phyloP scores from a whole-genome alignment of 23 tunicate genomes.

The Aplidium turbinatum region DNA sequence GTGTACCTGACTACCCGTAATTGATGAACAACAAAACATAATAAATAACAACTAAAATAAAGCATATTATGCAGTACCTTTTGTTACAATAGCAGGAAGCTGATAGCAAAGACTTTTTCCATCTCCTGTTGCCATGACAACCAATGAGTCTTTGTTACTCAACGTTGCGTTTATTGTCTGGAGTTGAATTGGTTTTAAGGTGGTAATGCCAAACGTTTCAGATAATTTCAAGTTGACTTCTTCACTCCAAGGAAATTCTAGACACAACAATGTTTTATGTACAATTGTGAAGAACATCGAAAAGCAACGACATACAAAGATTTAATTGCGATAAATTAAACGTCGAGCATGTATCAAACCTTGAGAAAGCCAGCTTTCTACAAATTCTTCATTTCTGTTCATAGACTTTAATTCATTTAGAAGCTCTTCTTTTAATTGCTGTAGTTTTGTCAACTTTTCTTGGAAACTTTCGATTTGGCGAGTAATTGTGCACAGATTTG shows the following conservation, averaged over 20 bases:
- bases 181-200: slow-evolving; percentile 65
- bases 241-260: slow-evolving; percentile 75
- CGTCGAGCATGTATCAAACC: too few relatives aligned
- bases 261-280: background rate
- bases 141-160: slow-evolving; percentile 57
- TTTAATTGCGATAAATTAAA: too few relatives aligned
- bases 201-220: slow-evolving; percentile 39
- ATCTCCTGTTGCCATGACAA: slow-evolving; percentile 91
- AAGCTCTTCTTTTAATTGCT: background rate
- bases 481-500: background rate
- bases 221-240: slow-evolving; percentile 16
- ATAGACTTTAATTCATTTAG: too few relatives aligned
- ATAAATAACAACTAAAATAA: background rate
- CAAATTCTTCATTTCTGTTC: too few relatives aligned
- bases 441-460: background rate
- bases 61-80: too few relatives aligned
- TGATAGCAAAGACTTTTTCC: slow-evolving; percentile 91
- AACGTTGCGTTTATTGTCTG: slow-evolving; percentile 84
- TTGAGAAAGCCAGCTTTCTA: too few relatives aligned
- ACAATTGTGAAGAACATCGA: too few relatives aligned
- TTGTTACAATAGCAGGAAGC: slow-evolving; percentile 60
- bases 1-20: too few relatives aligned
- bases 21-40: too few relatives aligned
- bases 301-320: too few relatives aligned
- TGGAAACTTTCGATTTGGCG: background rate